Evolutionary conservation across 2,888 invertebrate species (phyloP).

Genomic region (Rhamphomyia laevipes): DNA sequence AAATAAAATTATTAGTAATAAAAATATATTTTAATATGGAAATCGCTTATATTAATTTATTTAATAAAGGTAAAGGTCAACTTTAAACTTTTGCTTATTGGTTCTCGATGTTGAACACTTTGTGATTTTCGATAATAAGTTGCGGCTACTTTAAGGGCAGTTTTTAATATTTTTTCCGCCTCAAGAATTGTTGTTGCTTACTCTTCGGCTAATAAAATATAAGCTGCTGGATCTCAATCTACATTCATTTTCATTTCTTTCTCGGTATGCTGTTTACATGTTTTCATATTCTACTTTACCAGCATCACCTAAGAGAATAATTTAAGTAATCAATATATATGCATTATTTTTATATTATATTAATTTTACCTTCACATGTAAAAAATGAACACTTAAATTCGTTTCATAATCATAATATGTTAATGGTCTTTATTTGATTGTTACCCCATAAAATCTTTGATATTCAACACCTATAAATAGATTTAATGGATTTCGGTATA

Average conservation of each 20-base stretch:
- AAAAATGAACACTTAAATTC: slow-evolving; percentile 95
- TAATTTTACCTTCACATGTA: slow-evolving; percentile 58
- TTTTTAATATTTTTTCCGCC: slow-evolving; percentile 70
- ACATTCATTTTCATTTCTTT: slow-evolving; percentile 82
- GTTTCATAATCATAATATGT: slow-evolving; percentile 99
- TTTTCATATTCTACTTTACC: slow-evolving; percentile 83
- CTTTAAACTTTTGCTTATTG: slow-evolving; percentile 59
- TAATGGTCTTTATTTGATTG: slow-evolving; percentile 85
- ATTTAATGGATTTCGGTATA: slow-evolving; percentile 94
- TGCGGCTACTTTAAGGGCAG: slow-evolving; percentile 76
- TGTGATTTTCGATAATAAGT: slow-evolving; percentile 67
- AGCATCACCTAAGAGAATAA: slow-evolving; percentile 47
- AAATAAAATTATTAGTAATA: too few species aligned
- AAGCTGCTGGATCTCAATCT: slow-evolving; percentile 90
- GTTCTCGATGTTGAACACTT: slow-evolving; percentile 63
- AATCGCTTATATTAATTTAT: too few species aligned
- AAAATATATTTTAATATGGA: too few species aligned
- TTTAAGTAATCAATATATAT: not conserved
- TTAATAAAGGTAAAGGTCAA: too few species aligned
- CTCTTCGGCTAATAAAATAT: slow-evolving; percentile 91
- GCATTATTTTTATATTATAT: not conserved
- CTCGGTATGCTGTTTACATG: slow-evolving; percentile 94
- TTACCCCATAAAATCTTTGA: slow-evolving; percentile 83
- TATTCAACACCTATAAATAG: slow-evolving; percentile 94
- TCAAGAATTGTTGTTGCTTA: slow-evolving; percentile 88